These are phyloP conservation scores for Clostera curtula DNA, from an alignment of 2,888 invertebrate species.

Conservation along the genomic window DNA sequence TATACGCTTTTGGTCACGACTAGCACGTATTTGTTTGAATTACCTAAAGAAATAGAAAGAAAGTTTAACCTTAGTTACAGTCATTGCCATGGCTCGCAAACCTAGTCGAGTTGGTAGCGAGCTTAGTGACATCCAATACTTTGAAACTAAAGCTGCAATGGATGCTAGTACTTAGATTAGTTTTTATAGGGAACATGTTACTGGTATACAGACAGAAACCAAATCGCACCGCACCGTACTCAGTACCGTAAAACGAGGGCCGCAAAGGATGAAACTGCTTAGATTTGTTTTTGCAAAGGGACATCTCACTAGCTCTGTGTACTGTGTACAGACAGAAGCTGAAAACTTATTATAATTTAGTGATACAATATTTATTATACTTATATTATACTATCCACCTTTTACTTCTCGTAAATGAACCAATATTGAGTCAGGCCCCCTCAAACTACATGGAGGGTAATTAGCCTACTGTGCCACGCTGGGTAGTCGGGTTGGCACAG, in stretches of 20 bases:
- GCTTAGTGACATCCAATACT: slow-evolving; percentile 29
- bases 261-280: slow-evolving; percentile 24
- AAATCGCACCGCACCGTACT: slow-evolving; percentile 31
- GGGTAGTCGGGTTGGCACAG: no score
- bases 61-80: no score
- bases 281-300: slow-evolving; percentile 36
- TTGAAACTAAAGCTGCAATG: slow-evolving; percentile 45
- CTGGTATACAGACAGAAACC: slow-evolving; percentile 8
- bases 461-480: no score
- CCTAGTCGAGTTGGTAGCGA: slow-evolving; percentile 36
- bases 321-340: slow-evolving; percentile 13
- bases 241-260: slow-evolving; percentile 45
- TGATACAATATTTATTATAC: not conserved
- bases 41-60: no score
- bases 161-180: slow-evolving; percentile 27
- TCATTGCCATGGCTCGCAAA: slow-evolving; percentile 35
- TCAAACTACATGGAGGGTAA: no score
- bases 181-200: slow-evolving; percentile 30
- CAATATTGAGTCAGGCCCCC: no score
- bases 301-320: slow-evolving; percentile 19
- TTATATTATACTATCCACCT: no score
- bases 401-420: no score
- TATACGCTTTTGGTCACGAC: no score
- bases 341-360: not conserved
- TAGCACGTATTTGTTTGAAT: no score